phyloP scores from a whole-genome alignment of 2,113 vertebrate genomes.

The Uria lomvia region DNA sequence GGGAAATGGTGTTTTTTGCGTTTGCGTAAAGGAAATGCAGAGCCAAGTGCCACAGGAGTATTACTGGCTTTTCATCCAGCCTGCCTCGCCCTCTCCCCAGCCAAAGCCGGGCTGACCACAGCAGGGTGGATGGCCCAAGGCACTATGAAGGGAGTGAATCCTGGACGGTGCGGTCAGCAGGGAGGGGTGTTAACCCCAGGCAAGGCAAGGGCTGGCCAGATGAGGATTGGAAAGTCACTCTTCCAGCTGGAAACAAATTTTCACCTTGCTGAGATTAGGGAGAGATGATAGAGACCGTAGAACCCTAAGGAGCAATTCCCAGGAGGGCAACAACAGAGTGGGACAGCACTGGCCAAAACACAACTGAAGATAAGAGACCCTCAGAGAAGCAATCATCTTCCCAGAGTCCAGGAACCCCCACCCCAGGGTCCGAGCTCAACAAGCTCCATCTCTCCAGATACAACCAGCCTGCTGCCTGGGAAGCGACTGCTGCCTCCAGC shows the following conservation, averaged over 20 bases:
- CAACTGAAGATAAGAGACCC: not conserved
- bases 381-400: not conserved
- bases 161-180: not conserved
- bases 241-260: slow-evolving; percentile 1
- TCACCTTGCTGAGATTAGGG: not conserved
- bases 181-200: not conserved
- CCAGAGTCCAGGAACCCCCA: not conserved
- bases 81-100: not conserved
- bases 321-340: not conserved
- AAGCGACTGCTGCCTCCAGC: not conserved
- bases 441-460: not conserved
- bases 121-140: not conserved
- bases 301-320: not conserved
- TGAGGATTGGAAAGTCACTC: not conserved
- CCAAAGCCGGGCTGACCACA: slow-evolving; percentile 1
- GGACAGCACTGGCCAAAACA: not conserved
- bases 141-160: not conserved
- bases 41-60: slow-evolving; percentile 49
- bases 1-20: not conserved
- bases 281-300: not conserved
- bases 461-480: not conserved
- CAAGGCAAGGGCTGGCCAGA: not conserved
- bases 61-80: slow-evolving; percentile 11
- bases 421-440: not conserved
- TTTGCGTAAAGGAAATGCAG: not conserved